Evolutionary conservation across 2,888 invertebrate species (phyloP), one percentile per base, ranked within the genome.

Genomic region (Synergus laeviventris): DNA sequence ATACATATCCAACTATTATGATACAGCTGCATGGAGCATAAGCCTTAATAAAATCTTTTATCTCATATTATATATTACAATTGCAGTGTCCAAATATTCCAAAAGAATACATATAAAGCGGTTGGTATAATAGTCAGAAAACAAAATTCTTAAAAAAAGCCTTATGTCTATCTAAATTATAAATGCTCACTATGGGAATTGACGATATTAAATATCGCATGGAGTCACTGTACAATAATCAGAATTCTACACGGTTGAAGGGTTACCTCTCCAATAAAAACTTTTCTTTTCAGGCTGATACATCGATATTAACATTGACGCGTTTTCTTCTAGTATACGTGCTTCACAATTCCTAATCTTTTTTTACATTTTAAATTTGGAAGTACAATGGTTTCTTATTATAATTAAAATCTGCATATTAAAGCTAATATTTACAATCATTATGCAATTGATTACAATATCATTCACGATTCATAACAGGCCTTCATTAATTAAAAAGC

Each of bases 1-100:
- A 70, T 76, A 76, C 75, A 78, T 79, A 70, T 70, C 49, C 49
- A 70, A 42, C 38, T 59, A 59, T 74, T 74, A 74, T 74, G 49
- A 49, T 70, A 70, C 70, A 70, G 9, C 11, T 70, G 45, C 31
- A n/a, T 45, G 31, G 45, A 70, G 31, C 49, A 49, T 42, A 66
- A 45, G 45, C 39, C 42, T 16, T 66, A 66, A 66, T 66, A 66
- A 42, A 42, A 18, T 66, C 42, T 70, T 70, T 49, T 11, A 45
- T 70, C 24, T 66, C 14, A 24, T 70, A 45, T 70, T 45, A 11
- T 56, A 56, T 56, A 56, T 24, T 70, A 49, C 70, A 70, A 70
- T n/a, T 31, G 45, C 49, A 42, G 31, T 49, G 49, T 36, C n/a
- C 4, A 49, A 49, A 70, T n/a, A 49, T 31, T 16, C 14, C n/a